Evolutionary conservation across 2,888 invertebrate genomes (phyloP), one percentile per base, ranked within the genome.

Genomic region (Nipponacmea schrenckii): DNA sequence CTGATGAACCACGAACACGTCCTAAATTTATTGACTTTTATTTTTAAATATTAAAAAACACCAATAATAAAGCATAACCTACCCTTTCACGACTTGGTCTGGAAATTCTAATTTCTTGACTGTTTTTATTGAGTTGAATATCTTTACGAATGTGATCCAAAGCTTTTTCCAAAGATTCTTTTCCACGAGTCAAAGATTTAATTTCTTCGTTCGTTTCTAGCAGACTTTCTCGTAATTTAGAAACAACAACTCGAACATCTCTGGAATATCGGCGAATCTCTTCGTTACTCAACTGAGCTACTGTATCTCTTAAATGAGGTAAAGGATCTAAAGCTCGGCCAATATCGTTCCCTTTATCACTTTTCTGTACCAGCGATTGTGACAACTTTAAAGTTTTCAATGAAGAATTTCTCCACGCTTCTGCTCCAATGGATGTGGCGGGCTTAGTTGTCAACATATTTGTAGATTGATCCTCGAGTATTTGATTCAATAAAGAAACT

Each of bases 161-260:
- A 10, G 85, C 81, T 64, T 86, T 86, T 77, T 89, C 88, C 20
- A 88, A 74, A 17, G 84, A 79, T 72, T 88, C 88, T 75, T 85
- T 87, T 4, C 85, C 85, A 68, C 87, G 79, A 5, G 83, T 86
- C 26, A 88, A 76, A 10, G 86, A 80, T 78, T 88, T 88, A 31
- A 88, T 88, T 79, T 88, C 88, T 77, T 88, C 87, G 76, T 89
- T 89, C 56, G 87, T 86, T 72, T 87, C 86, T 67, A 87, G 76
- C 63, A 88, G 77, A 75, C 86, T 85, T 79, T 88, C 86, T 72
- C 88, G 76, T n/a, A 89, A 81, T 72, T 84, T 81, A 48, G 84
- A 84, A 14, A 87, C 87, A 46, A 89, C 85, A 62, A 79, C 82
- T 56, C 88, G 81, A 5, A 86, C 85, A 74, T 87, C 85, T 71